A percentile compares a stretch with the other conserved stretches of the same genome.
Conservation (phyloP, 2,888 invertebrate species). For the Caenorhabditis sp. region DNA sequence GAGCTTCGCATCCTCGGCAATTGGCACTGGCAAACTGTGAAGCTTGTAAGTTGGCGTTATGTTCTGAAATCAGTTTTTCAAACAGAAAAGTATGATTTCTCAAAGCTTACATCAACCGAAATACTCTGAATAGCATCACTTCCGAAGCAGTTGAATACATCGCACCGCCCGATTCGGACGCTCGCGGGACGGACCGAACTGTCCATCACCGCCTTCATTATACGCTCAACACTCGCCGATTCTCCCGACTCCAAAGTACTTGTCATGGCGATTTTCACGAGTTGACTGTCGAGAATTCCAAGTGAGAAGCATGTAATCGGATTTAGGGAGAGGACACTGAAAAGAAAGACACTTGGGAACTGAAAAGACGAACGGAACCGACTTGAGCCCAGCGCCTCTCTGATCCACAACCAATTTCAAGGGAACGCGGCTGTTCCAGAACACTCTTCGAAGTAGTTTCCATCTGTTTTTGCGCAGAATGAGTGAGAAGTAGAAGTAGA, state of each 20-base stretch:
- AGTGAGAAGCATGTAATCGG: conserved; percentile 42
- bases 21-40: neutral
- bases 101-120: conserved; percentile 10
- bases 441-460: conserved; percentile 10
- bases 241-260: conserved; percentile 9
- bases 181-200: neutral
- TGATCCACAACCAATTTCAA: conserved; percentile 19
- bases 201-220: conserved; percentile 4
- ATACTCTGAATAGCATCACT: neutral
- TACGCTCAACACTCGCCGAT: conserved; percentile 14
- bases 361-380: neutral
- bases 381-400: conserved; percentile 7
- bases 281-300: conserved; percentile 53
- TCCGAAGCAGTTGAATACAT: conserved; percentile 29
- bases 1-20: conserved; percentile 35
- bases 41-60: conserved; percentile 22
- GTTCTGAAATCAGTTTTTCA: conserved; percentile 15
- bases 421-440: conserved; percentile 3
- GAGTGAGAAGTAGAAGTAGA: conserved; percentile 14
- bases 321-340: conserved; percentile 47
- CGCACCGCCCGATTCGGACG: conserved; percentile 15
- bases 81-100: neutral
- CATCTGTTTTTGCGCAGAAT: conserved; percentile 24
- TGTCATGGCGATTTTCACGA: conserved; percentile 49
- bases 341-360: neutral